Percentiles rank a stretch among this genome's conserved stretches.
phyloP scores from a whole-genome alignment of 2,797 vertebrate species.

The Sphaeramia orbicularis region DNA sequence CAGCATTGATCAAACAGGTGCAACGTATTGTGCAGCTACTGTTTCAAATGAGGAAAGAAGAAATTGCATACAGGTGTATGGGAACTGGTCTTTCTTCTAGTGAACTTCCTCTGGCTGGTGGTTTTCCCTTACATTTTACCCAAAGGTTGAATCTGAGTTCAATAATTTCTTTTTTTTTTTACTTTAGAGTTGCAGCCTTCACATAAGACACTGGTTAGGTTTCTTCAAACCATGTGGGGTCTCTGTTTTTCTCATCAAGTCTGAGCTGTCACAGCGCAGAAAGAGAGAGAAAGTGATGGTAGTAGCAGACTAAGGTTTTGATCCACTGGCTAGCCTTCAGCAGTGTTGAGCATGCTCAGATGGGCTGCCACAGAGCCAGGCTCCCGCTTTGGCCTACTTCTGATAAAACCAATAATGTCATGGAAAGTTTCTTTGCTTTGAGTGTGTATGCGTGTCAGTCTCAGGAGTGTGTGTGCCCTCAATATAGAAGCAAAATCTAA shows the following conservation, averaged over 20 bases:
- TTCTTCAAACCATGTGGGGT: conserved; percentile 3
- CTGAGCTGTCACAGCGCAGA: conserved; percentile 33
- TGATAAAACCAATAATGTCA: conserved; percentile 77
- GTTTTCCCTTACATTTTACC: background rate
- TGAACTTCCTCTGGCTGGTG: background rate
- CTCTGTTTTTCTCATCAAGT: conserved; percentile 2
- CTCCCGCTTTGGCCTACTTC: conserved; percentile 88
- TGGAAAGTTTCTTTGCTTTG: conserved; percentile 61
- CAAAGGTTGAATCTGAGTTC: conserved; percentile 2
- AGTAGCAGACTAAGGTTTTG: conserved; percentile 53
- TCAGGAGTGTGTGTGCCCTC: conserved; percentile 45
- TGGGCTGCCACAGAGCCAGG: conserved; percentile 74
- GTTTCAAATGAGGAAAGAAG: too few species aligned
- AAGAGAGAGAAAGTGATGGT: conserved; percentile 19
- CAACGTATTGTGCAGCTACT: conserved; percentile 2
- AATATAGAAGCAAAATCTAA: conserved; percentile 69
- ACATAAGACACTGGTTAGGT: background rate
- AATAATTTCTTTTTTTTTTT: too few species aligned
- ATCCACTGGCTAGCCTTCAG: conserved; percentile 60
- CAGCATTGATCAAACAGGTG: conserved; percentile 40
- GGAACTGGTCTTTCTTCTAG: background rate
- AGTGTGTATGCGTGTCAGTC: conserved; percentile 12
- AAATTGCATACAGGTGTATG: background rate
- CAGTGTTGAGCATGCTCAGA: conserved; percentile 86
- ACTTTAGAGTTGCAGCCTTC: background rate